Evolutionary conservation across 2,888 invertebrate species (phyloP).

Genomic region (Deroplatys truncata): DNA sequence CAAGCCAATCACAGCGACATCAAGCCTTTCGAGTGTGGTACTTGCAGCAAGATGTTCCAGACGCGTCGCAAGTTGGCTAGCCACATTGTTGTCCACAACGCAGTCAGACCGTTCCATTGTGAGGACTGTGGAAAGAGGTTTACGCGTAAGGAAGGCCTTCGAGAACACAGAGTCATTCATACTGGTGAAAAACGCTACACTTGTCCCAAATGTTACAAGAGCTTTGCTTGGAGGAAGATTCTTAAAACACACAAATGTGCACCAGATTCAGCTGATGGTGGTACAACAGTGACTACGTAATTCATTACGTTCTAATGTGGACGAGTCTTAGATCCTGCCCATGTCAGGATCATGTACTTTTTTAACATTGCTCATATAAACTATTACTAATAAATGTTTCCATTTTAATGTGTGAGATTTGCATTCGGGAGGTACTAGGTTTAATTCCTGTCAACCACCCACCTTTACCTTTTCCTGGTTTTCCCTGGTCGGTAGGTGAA

Average conservation of each 20-base stretch:
- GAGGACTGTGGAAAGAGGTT: constrained; percentile 5
- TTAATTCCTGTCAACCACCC: too few relatives aligned
- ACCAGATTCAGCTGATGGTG: neutral
- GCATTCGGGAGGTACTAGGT: too few relatives aligned
- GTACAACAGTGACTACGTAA: neutral
- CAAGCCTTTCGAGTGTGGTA: neutral
- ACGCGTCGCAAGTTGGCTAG: constrained; percentile 5
- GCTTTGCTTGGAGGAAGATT: constrained; percentile 5
- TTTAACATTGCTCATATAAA: too few relatives aligned
- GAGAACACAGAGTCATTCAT: neutral
- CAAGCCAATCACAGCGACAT: neutral
- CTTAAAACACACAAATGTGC: neutral
- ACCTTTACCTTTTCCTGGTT: too few relatives aligned
- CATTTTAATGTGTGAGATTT: too few relatives aligned
- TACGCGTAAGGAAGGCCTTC: neutral
- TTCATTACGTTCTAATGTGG: too few relatives aligned
- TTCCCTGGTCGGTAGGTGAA: too few relatives aligned
- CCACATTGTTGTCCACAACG: neutral
- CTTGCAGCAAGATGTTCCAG: neutral
- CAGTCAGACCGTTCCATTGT: neutral
- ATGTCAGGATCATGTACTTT: too few relatives aligned
- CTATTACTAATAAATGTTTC: too few relatives aligned
- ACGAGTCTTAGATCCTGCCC: too few relatives aligned
- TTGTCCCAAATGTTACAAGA: neutral
- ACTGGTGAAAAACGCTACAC: neutral